Base-by-base conservation (phyloP, 2,888 invertebrate genomes). In the Formica aserva region DNA sequence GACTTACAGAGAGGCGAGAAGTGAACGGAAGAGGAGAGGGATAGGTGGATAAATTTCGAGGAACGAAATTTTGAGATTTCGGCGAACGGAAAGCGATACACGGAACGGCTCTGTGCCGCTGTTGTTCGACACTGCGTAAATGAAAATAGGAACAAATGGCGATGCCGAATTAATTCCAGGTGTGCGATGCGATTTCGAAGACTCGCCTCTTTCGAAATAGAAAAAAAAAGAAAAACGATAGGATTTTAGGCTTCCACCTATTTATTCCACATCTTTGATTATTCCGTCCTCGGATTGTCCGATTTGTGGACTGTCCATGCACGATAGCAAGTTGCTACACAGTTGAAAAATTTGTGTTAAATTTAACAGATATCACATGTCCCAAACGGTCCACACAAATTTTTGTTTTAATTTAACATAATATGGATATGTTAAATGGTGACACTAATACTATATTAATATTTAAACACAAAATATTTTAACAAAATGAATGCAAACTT, bases 51-150 rank as follows among this genome's bases (percentile, higher is more conserved):
- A 62, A 26, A 57, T 26, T 89, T 88, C 89, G 65, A 32, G 48
- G 86, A 89, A 89, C 60, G 85, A 88, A 89, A 89, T 89, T 89
- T 89, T 84, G 88, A 86, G 89, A 89, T 89, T 89, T 89, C 87
- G 85, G 76, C 83, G 89, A 89, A 89, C 77, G 85, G 80, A 74
- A 87, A 84, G 71, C 82, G 84, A 82, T 84, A 87, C 82, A 82
- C 76, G 87, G 84, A 89, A 88, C 65, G 80, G 45, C 52, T 52
- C 32, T 41, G 81, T 67, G 62, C 80, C 78, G 80, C 82, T 78
- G 84, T 86, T 85, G 84, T 86, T 88, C 87, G 82, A 89, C 77
- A 41, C 82, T 77, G 85, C 86, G 84, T 48, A 82, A 85, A 86
- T 72, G 85, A 89, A 89, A 89, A 87, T 85, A 84, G 78, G 67